Evolutionary conservation across 2,888 invertebrate genomes (phyloP).

Genomic region (Macropis europaea): DNA sequence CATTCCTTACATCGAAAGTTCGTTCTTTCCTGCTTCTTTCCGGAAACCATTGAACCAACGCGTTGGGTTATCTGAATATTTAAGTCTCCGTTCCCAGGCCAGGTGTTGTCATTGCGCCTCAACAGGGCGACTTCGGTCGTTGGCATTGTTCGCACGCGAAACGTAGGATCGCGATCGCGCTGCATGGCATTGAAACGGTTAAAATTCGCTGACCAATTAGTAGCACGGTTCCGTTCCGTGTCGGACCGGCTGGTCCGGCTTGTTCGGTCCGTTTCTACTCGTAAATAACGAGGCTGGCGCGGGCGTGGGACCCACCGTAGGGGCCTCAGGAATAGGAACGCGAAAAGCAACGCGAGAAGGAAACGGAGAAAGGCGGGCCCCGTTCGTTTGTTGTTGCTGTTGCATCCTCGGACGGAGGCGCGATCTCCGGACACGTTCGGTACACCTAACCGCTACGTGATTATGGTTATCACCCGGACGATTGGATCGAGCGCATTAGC

Average conservation of each 20-base stretch:
- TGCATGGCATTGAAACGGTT: conserved; percentile 10
- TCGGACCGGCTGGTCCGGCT: conserved; percentile 17
- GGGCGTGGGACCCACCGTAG: conserved; percentile 70
- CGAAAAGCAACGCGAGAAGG: conserved; percentile 12
- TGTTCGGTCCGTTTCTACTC: conserved; percentile 61
- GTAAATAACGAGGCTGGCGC: conserved; percentile 68
- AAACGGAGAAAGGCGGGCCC: conserved; percentile 38
- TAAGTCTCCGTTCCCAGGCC: too few species aligned
- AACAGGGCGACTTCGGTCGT: too few species aligned
- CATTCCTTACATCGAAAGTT: too few species aligned
- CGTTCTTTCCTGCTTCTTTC: too few species aligned
- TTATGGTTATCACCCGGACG: conserved; percentile 70
- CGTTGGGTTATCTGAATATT: too few species aligned
- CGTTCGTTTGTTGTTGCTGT: neutral
- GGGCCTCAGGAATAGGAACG: conserved; percentile 33
- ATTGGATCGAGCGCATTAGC: conserved; percentile 72
- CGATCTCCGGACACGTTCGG: conserved; percentile 47
- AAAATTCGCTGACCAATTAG: conserved; percentile 43
- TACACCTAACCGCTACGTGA: conserved; percentile 57
- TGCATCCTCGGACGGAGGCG: conserved; percentile 27
- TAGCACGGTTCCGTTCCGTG: conserved; percentile 21
- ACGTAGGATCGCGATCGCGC: too few species aligned
- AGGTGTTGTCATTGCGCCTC: too few species aligned
- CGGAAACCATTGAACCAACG: too few species aligned
- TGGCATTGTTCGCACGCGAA: too few species aligned